Percentiles rank a stretch among this genome's conserved stretches.
phyloP scores from a whole-genome alignment of 64 coral and sea anemone species.

The Actinia equina region DNA sequence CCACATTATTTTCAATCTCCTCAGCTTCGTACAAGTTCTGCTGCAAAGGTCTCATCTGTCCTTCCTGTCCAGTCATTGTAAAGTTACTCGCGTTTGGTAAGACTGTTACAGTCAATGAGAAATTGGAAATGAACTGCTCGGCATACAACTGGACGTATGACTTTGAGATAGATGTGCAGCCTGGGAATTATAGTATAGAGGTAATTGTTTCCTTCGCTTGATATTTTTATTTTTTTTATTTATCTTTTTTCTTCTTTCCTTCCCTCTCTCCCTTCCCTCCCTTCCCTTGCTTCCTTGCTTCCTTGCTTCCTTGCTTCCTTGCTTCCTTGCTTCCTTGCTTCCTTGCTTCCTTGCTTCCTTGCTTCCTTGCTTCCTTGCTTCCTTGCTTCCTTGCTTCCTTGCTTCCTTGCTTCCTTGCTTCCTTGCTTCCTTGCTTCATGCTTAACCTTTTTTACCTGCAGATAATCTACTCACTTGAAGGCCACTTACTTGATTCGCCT shows the following conservation, averaged over 20 bases:
- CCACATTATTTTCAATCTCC: not conserved
- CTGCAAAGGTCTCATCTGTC: slow-evolving; percentile 12
- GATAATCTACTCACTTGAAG: not conserved
- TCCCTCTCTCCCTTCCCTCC: not conserved
- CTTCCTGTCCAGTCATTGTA: not conserved
- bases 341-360: not conserved
- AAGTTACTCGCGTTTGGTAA: slow-evolving; percentile 5
- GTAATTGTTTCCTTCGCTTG: not conserved
- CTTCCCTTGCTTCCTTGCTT: not conserved
- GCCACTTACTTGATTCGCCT: not conserved
- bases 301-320: not conserved
- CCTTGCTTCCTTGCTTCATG: too few species aligned
- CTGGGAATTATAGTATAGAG: not conserved
- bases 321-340: too few species aligned
- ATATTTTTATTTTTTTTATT: too few species aligned
- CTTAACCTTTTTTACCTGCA: not conserved
- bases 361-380: not conserved
- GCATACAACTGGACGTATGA: not conserved
- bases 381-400: too few species aligned
- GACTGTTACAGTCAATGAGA: not conserved
- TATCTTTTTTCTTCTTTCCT: not conserved
- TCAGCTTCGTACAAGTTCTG: slow-evolving; percentile 1
- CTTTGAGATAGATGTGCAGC: not conserved
- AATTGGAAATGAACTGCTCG: not conserved
- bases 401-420: too few species aligned